Evolutionary conservation across 2,888 invertebrate species (phyloP).

Genomic region (Xylophagus ater): DNA sequence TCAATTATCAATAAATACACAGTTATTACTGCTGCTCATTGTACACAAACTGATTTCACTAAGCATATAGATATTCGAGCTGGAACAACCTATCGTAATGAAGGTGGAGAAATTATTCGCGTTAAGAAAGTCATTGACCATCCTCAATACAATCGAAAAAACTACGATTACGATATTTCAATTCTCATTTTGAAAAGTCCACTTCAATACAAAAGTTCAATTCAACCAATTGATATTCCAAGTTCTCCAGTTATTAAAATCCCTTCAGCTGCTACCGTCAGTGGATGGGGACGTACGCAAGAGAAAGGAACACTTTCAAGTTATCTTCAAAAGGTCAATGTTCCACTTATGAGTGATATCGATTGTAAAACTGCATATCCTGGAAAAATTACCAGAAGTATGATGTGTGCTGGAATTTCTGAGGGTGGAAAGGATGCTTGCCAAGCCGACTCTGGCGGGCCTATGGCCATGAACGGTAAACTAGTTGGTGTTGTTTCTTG

Average conservation of each 20-base stretch:
- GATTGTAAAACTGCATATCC: conserved; percentile 12
- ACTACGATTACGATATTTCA: conserved; percentile 41
- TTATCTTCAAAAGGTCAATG: conserved; percentile 7
- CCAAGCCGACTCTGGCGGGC: conserved; percentile 12
- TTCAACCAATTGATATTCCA: conserved; percentile 31
- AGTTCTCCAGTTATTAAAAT: too few relatives aligned
- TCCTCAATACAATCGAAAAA: too few relatives aligned
- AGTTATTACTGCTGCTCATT: conserved; percentile 23
- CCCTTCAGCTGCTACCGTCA: conserved; percentile 9
- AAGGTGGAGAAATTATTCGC: not conserved
- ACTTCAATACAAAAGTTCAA: conserved; percentile 31
- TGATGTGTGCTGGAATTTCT: conserved; percentile 44
- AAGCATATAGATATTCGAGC: conserved; percentile 3
- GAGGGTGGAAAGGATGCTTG: conserved; percentile 31
- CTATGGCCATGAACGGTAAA: not conserved
- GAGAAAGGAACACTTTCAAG: conserved; percentile 2
- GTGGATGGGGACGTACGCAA: conserved; percentile 14
- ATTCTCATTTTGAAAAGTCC: conserved; percentile 39
- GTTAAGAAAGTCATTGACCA: not conserved
- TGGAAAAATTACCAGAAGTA: conserved; percentile 33
- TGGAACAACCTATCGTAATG: not conserved
- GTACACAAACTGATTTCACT: conserved; percentile 7
- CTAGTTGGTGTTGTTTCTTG: conserved; percentile 11
- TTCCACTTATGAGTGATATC: conserved; percentile 24
- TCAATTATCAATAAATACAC: conserved; percentile 19